A percentile compares a stretch with the other conserved stretches of the same genome.
Evolutionary conservation across 2,797 vertebrate genomes (phyloP).

Genomic region (Adelosebastes latens): DNA sequence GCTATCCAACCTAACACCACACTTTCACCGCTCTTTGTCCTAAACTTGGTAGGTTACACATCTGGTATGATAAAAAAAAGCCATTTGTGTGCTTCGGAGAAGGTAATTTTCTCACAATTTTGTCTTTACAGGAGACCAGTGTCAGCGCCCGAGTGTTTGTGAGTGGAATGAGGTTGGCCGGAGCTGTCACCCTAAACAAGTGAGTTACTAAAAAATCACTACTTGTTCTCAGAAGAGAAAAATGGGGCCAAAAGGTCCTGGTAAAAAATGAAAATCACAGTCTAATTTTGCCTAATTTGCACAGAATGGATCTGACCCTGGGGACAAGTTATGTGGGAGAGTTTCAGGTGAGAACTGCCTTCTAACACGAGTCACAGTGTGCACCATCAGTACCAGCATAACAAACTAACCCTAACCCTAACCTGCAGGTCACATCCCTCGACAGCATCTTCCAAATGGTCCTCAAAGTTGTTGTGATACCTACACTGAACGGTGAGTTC

Average conservation of each 20-base stretch:
- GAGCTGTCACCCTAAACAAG: slow-evolving; percentile 75
- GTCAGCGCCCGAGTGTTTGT: slow-evolving; percentile 71
- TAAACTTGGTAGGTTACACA: slow-evolving; percentile 74
- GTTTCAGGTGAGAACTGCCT: slow-evolving; percentile 72
- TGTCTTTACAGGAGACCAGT: slow-evolving; percentile 68
- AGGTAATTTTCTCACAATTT: neutral
- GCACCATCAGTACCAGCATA: neutral
- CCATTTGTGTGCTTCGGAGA: neutral
- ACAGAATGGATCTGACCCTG: slow-evolving; percentile 77
- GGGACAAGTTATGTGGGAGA: slow-evolving; percentile 77
- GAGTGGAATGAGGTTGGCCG: slow-evolving; percentile 66
- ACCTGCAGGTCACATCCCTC: slow-evolving; percentile 70
- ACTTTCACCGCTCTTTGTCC: slow-evolving; percentile 79
- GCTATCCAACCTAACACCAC: slow-evolving; percentile 79
- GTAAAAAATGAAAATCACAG: neutral
- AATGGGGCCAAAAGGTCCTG: slow-evolving; percentile 12
- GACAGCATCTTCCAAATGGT: slow-evolving; percentile 67
- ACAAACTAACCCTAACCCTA: neutral
- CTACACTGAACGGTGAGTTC: slow-evolving; percentile 78
- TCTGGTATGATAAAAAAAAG: neutral
- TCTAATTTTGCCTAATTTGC: slow-evolving; percentile 48
- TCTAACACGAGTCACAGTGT: neutral
- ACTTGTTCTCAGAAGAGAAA: neutral
- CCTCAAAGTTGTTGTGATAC: slow-evolving; percentile 75
- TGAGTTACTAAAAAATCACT: slow-evolving; percentile 51